Percentiles rank a stretch among this genome's conserved stretches.
Evolutionary conservation across 1,140 invertebrate species (phyloP).

Genomic region (Tetramorium simillimum): DNA sequence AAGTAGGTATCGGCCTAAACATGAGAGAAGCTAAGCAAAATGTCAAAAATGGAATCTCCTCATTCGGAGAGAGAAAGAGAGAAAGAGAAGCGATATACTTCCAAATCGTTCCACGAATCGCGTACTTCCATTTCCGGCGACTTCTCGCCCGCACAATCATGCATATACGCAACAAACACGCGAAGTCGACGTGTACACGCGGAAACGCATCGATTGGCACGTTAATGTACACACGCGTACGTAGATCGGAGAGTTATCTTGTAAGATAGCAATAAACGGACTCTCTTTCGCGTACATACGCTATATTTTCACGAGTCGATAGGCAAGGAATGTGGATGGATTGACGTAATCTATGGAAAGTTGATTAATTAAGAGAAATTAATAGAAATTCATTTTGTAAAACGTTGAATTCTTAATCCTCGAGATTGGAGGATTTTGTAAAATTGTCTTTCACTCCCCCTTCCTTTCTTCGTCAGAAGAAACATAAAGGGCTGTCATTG

Average conservation of each 20-base stretch:
- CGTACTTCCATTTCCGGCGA: conserved; percentile 65
- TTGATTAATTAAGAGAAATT: conserved; percentile 20
- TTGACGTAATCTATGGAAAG: conserved; percentile 22
- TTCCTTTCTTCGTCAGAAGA: not conserved
- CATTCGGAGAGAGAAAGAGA: not conserved
- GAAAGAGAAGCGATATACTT: conserved; percentile 6
- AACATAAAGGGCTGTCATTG: not conserved
- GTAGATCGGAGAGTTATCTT: conserved; percentile 64
- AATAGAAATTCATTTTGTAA: conserved; percentile 12
- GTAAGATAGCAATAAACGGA: conserved; percentile 80
- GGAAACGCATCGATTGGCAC: conserved; percentile 1
- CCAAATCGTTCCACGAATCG: conserved; percentile 44
- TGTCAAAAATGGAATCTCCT: not conserved
- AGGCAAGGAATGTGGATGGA: not conserved
- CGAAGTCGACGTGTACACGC: not conserved
- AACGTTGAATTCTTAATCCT: not conserved
- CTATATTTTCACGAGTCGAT: conserved; percentile 35
- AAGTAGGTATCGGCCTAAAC: conserved; percentile 76
- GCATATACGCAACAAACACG: not conserved
- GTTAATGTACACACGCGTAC: conserved; percentile 17
- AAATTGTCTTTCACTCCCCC: not conserved
- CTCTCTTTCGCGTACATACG: conserved; percentile 74
- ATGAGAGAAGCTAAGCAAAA: conserved; percentile 18
- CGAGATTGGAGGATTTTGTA: not conserved
- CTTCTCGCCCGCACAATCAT: conserved; percentile 40